Conservation (phyloP, 2,797 vertebrate species). For the Acanthurus tractus region DNA sequence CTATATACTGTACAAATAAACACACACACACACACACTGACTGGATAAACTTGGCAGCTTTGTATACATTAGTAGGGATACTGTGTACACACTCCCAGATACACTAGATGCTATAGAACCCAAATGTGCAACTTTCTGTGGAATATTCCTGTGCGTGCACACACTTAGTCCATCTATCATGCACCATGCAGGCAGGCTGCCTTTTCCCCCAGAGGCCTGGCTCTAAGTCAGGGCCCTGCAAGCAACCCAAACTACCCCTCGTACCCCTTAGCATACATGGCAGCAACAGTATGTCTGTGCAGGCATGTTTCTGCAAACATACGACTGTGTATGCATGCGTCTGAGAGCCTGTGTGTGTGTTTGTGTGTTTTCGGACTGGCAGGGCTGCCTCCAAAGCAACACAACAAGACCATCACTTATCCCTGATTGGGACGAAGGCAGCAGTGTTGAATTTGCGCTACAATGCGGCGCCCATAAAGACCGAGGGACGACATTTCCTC, state of each 20-base stretch:
- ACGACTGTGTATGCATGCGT: conserved; percentile 33
- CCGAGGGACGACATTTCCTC: conserved; percentile 68
- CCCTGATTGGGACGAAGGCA: conserved; percentile 76
- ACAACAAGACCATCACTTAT: conserved; percentile 76
- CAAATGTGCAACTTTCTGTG: conserved; percentile 12
- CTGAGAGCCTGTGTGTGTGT: conserved; percentile 7
- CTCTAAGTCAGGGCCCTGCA: conserved; percentile 46
- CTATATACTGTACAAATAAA: neutral
- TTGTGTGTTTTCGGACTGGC: conserved; percentile 25
- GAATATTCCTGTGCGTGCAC: neutral
- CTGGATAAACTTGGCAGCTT: neutral
- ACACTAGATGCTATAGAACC: neutral
- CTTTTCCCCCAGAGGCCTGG: conserved; percentile 57
- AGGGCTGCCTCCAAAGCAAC: conserved; percentile 31
- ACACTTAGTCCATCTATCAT: neutral
- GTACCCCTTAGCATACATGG: conserved; percentile 34
- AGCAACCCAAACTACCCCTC: conserved; percentile 13
- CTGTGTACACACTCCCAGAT: neutral
- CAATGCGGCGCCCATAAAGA: conserved; percentile 72
- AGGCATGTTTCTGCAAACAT: conserved; percentile 31
- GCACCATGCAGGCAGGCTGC: conserved; percentile 16
- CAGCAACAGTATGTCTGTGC: conserved; percentile 30
- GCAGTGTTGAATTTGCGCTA: conserved; percentile 64
- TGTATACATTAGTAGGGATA: neutral
- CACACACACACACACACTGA: neutral